phyloP scores from a whole-genome alignment of 2,888 invertebrate species.

The Bugula neritina region DNA sequence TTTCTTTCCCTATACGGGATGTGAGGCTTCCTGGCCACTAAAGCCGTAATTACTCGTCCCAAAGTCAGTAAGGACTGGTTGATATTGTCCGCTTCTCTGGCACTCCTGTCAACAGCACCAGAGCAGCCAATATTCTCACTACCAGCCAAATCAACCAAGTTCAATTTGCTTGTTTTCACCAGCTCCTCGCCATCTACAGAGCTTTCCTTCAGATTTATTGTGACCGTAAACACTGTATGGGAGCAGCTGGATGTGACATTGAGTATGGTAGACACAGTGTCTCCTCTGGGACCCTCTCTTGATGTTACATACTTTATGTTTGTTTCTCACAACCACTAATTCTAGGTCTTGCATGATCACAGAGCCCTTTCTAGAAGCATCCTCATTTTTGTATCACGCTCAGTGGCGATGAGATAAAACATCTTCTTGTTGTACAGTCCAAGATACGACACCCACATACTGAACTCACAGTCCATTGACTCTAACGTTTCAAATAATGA shows the following conservation, averaged over 20 bases:
- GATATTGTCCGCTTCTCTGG: conserved; percentile 90
- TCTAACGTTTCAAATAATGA: conserved; percentile 84
- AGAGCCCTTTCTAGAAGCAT: conserved; percentile 69
- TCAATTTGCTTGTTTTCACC: conserved; percentile 89
- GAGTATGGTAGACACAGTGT: conserved; percentile 87
- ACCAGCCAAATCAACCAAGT: conserved; percentile 90
- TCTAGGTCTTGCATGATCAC: conserved; percentile 86
- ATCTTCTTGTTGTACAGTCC: conserved; percentile 96
- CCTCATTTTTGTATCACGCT: conserved; percentile 60
- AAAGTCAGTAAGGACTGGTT: conserved; percentile 90
- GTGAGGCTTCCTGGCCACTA: conserved; percentile 86
- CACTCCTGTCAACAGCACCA: conserved; percentile 82
- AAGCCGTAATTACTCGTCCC: conserved; percentile 86
- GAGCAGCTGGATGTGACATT: conserved; percentile 91
- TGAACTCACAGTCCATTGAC: conserved; percentile 69
- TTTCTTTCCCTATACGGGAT: conserved; percentile 97
- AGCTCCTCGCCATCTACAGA: conserved; percentile 83
- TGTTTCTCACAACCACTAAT: conserved; percentile 81
- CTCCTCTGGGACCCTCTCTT: conserved; percentile 79
- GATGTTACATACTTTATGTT: conserved; percentile 76
- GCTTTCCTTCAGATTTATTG: conserved; percentile 84
- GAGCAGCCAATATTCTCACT: conserved; percentile 95
- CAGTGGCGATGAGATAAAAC: conserved; percentile 77
- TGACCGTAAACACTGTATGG: conserved; percentile 90
- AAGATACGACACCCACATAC: conserved; percentile 83